phyloP scores from a whole-genome alignment of 2,888 invertebrate genomes.

The Lapara coniferarum region DNA sequence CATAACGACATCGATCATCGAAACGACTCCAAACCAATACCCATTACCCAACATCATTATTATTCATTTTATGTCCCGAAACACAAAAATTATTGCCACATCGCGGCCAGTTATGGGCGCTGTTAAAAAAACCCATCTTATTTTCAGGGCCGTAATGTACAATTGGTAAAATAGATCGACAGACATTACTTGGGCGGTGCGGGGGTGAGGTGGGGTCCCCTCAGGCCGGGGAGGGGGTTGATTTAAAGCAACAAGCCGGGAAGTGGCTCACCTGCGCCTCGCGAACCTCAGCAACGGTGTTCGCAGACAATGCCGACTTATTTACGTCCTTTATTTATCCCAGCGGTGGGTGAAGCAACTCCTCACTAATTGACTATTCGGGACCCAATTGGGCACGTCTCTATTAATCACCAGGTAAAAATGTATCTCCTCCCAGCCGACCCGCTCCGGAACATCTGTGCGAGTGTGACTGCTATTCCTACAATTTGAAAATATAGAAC shows the following conservation, averaged over 20 bases:
- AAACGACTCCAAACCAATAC: constrained; percentile 35
- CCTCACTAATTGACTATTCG: constrained; percentile 53
- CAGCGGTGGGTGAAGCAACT: constrained; percentile 48
- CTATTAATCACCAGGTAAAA: constrained; percentile 31
- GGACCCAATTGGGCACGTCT: constrained; percentile 26
- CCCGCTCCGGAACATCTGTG: background rate
- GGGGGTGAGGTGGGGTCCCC: constrained; percentile 23
- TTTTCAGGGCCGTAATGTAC: constrained; percentile 61
- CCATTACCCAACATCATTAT: constrained; percentile 48
- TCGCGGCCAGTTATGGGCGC: constrained; percentile 55
- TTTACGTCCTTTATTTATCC: constrained; percentile 56
- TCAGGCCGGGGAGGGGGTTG: constrained; percentile 22
- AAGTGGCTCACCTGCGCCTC: constrained; percentile 53
- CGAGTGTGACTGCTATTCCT: too few relatives aligned
- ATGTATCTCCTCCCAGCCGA: background rate
- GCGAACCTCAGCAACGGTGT: constrained; percentile 30
- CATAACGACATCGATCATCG: constrained; percentile 29
- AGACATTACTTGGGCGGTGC: constrained; percentile 47
- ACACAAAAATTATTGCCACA: constrained; percentile 52
- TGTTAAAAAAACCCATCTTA: constrained; percentile 64
- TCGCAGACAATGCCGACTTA: constrained; percentile 31
- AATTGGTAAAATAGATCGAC: constrained; percentile 61
- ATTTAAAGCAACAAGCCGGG: constrained; percentile 47
- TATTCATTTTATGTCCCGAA: constrained; percentile 36
- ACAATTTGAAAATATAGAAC: too few relatives aligned